Conservation (phyloP, 2,113 vertebrate species). For the Gobiocypris rarus region DNA sequence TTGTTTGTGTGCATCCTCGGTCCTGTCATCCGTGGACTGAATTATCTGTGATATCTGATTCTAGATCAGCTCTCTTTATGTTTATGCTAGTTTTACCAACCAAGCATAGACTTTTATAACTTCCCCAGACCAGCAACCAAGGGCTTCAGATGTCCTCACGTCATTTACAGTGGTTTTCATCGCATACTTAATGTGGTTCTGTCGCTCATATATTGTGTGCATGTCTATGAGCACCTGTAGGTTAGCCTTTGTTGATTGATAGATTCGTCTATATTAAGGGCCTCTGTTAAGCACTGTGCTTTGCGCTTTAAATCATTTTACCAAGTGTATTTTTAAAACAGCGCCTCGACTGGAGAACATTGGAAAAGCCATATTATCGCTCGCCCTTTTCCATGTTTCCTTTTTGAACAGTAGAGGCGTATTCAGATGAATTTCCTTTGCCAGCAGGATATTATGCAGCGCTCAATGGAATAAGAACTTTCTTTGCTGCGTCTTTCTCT, state of each 20-base stretch:
- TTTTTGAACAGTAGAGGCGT: not conserved
- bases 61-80: not conserved
- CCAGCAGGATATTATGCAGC: not conserved
- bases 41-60: not conserved
- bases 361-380: constrained; percentile 4
- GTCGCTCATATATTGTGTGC: not conserved
- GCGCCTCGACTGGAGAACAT: constrained; percentile 2
- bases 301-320: not conserved
- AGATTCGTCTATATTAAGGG: not conserved
- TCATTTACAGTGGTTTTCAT: constrained; percentile 31
- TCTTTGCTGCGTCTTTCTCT: constrained; percentile 1
- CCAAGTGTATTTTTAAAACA: not conserved
- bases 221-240: not conserved
- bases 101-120: not conserved
- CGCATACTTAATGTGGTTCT: not conserved
- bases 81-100: constrained; percentile 1
- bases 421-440: not conserved
- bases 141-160: constrained; percentile 40
- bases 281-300: constrained; percentile 23
- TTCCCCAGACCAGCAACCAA: constrained; percentile 28
- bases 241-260: not conserved
- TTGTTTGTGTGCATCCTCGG: not conserved
- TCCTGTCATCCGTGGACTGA: not conserved
- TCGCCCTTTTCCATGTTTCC: not conserved
- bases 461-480: constrained; percentile 25